These are phyloP conservation scores for Adelognathus sp. DNA, from an alignment of 2,888 invertebrate species.

Conservation along the genomic window DNA sequence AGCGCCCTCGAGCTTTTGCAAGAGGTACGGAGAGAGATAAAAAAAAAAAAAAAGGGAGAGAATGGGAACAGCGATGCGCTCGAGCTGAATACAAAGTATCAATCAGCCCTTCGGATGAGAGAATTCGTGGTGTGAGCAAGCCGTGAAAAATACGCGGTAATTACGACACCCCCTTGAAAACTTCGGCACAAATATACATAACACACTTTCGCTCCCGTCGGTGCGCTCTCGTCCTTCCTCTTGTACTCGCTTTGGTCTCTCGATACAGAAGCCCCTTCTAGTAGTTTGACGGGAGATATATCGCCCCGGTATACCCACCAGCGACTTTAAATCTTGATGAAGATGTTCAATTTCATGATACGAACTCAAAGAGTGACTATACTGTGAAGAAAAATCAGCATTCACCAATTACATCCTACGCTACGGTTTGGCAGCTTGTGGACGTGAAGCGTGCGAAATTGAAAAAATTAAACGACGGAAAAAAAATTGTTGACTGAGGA, in stretches of 20 bases:
- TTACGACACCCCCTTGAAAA: conserved; percentile 72
- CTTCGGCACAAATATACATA: conserved; percentile 72
- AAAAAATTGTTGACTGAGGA: neutral
- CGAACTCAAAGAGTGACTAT: conserved; percentile 58
- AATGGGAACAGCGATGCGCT: conserved; percentile 52
- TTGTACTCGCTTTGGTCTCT: conserved; percentile 43
- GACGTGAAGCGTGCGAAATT: too few relatives aligned
- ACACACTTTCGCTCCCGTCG: conserved; percentile 53
- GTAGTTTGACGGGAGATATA: conserved; percentile 57
- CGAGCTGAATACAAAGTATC: conserved; percentile 79
- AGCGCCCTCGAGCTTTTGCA: conserved; percentile 50
- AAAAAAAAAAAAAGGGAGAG: conserved; percentile 34
- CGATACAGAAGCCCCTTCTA: conserved; percentile 60
- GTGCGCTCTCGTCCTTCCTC: conserved; percentile 31
- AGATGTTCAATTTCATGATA: conserved; percentile 62
- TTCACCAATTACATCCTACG: conserved; percentile 32
- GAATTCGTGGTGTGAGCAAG: conserved; percentile 64
- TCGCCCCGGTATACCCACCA: conserved; percentile 46
- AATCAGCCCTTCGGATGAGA: conserved; percentile 73
- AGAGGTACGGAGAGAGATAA: conserved; percentile 42
- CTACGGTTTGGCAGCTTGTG: too few relatives aligned
- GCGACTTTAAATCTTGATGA: conserved; percentile 63
- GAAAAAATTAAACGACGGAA: neutral
- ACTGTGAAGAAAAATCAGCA: conserved; percentile 46
- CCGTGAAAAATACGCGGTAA: conserved; percentile 79